Percentiles rank a stretch among this genome's conserved stretches.
phyloP scores from a whole-genome alignment of 2,113 vertebrate species.

The Clinocottus analis region DNA sequence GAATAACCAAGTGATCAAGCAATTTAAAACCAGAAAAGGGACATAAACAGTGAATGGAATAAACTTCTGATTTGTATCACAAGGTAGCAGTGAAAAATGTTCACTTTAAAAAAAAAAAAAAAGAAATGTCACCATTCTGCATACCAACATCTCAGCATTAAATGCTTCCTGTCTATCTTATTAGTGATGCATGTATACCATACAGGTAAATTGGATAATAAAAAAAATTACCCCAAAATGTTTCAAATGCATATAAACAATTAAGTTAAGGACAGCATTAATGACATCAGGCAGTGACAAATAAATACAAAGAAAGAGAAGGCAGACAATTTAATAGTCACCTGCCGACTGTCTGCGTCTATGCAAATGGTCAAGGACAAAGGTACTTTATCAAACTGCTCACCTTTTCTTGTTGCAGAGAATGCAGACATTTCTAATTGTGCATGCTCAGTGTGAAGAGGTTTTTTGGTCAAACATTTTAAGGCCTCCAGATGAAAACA shows the following conservation, averaged over 20 bases:
- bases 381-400: constrained; percentile 41
- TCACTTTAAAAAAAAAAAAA: too few relatives aligned
- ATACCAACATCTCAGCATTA: neutral
- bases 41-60: constrained; percentile 6
- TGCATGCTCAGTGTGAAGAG: constrained; percentile 39
- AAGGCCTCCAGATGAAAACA: constrained; percentile 74
- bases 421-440: constrained; percentile 26
- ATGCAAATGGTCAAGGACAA: constrained; percentile 20
- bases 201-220: neutral
- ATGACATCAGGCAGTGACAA: constrained; percentile 43
- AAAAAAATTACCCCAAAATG: constrained; percentile 17
- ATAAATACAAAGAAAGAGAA: constrained; percentile 41
- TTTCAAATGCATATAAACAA: constrained; percentile 49
- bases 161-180: neutral
- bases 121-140: too few relatives aligned
- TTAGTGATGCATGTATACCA: neutral
- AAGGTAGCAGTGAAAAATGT: neutral
- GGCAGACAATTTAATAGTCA: constrained; percentile 41
- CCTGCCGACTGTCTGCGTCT: constrained; percentile 26
- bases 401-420: constrained; percentile 33
- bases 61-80: neutral
- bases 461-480: constrained; percentile 72
- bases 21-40: constrained; percentile 7
- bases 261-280: constrained; percentile 53
- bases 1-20: constrained; percentile 15